Percentiles rank a stretch among this genome's conserved stretches.
phyloP scores from a whole-genome alignment of 1,140 invertebrate species.

The Oryctes rhinoceros region DNA sequence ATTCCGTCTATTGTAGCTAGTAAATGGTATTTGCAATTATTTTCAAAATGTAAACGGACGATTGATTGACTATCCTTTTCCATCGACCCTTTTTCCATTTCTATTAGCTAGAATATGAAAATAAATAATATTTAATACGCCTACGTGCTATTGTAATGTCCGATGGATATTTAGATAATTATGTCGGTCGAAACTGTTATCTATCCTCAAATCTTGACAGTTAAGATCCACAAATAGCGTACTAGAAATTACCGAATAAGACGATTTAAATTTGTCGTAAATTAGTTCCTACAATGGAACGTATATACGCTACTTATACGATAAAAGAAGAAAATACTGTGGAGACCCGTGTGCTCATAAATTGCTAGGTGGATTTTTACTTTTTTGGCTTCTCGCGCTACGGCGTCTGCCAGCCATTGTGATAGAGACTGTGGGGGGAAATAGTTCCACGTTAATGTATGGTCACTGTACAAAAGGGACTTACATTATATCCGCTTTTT shows the following conservation, averaged over 20 bases:
- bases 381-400: conserved; percentile 13
- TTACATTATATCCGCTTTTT: conserved; percentile 32
- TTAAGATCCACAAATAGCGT: background rate
- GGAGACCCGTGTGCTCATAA: conserved; percentile 12
- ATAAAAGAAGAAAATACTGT: background rate
- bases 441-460: conserved; percentile 27
- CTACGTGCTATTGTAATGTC: no score
- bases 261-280: conserved; percentile 1
- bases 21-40: no score
- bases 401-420: conserved; percentile 29
- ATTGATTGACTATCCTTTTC: no score
- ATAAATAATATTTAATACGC: no score
- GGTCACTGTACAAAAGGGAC: conserved; percentile 29
- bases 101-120: no score
- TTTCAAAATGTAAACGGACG: no score
- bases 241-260: background rate
- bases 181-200: no score
- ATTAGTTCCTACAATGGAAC: background rate
- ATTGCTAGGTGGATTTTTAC: conserved; percentile 11
- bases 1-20: no score
- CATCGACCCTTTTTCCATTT: no score
- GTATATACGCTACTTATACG: conserved; percentile 24
- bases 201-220: no score
- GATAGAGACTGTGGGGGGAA: background rate
- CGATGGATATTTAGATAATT: no score